Evolutionary conservation across 2,113 vertebrate species (phyloP).

Genomic region (Apteryx owenii): DNA sequence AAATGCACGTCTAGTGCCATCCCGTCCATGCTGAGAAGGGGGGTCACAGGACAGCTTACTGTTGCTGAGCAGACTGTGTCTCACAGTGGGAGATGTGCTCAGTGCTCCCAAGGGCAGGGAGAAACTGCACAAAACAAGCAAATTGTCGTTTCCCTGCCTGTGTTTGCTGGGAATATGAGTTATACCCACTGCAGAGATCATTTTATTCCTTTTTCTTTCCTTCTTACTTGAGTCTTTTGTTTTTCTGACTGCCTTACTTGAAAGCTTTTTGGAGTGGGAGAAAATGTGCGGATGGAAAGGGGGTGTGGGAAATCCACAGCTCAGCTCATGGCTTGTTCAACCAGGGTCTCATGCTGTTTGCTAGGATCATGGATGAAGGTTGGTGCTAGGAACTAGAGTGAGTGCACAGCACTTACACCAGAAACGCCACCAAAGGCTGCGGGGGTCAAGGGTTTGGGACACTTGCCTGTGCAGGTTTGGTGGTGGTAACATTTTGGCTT

Average conservation of each 20-base stretch:
- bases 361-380: neutral
- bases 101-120: neutral
- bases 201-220: neutral
- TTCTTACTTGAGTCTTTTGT: neutral
- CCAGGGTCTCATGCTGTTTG: neutral
- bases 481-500: too few species aligned
- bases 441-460: neutral
- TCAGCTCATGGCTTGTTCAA: too few species aligned
- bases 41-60: neutral
- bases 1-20: neutral
- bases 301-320: too few species aligned
- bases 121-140: neutral
- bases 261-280: neutral
- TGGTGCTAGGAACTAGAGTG: neutral
- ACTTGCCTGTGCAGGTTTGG: neutral
- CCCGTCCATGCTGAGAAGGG: neutral
- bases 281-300: neutral
- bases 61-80: neutral
- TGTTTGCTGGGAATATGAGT: neutral
- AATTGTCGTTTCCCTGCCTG: neutral
- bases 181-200: neutral
- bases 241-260: neutral
- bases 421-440: neutral
- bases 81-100: neutral
- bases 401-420: neutral